phyloP scores from a whole-genome alignment of 1,140 invertebrate genomes.

The Plectrocnemia conspersa region DNA sequence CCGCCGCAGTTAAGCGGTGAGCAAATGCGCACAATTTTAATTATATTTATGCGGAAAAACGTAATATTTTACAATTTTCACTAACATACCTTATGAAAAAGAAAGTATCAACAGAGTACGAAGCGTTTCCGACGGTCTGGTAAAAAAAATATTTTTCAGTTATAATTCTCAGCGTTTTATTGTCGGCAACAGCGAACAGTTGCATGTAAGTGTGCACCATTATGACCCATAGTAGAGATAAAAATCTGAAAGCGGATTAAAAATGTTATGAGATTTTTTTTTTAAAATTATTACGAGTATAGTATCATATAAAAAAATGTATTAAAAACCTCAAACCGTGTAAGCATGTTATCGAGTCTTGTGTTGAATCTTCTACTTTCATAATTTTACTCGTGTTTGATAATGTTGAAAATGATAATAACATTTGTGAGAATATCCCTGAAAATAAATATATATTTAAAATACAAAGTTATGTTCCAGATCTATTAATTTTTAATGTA shows the following conservation, averaged over 20 bases:
- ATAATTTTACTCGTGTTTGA: slow-evolving; percentile 49
- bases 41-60: neutral
- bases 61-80: too few relatives aligned
- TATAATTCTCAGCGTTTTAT: slow-evolving; percentile 68
- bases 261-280: too few relatives aligned
- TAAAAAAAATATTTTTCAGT: slow-evolving; percentile 76
- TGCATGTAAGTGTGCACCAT: slow-evolving; percentile 85
- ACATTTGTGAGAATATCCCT: slow-evolving; percentile 54
- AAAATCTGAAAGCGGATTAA: slow-evolving; percentile 53
- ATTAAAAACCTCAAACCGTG: slow-evolving; percentile 65
- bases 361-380: slow-evolving; percentile 42
- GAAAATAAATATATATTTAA: slow-evolving; percentile 31
- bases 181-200: slow-evolving; percentile 71
- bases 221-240: slow-evolving; percentile 88
- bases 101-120: slow-evolving; percentile 88
- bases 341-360: slow-evolving; percentile 69
- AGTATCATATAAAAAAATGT: neutral
- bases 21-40: too few relatives aligned
- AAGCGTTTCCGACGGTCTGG: slow-evolving; percentile 82
- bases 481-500: neutral
- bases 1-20: neutral
- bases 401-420: slow-evolving; percentile 60
- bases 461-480: neutral
- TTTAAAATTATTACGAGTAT: too few relatives aligned
- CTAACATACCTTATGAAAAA: slow-evolving; percentile 75